A percentile compares a stretch with the other conserved stretches of the same genome.
These are phyloP conservation scores for Serilophus lunatus DNA, from an alignment of 2,113 vertebrate species.

Conservation along the genomic window DNA sequence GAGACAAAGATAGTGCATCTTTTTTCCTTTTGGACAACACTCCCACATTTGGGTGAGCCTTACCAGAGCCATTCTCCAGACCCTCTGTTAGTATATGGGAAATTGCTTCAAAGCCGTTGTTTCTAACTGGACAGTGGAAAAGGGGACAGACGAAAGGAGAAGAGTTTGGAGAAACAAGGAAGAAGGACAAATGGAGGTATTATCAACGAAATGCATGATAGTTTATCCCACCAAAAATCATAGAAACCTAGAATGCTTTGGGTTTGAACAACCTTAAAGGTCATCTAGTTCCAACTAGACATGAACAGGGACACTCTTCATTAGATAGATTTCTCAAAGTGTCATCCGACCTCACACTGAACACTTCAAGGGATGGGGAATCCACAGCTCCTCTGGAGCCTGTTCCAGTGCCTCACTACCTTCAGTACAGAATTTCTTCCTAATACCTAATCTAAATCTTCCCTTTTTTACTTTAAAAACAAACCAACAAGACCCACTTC, in stretches of 20 bases:
- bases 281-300: not conserved
- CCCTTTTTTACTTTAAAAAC: too few species aligned
- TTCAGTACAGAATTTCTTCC: too few species aligned
- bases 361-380: not conserved
- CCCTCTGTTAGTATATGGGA: not conserved
- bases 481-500: too few species aligned
- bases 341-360: not conserved
- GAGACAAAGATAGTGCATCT: rapidly evolving
- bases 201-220: not conserved
- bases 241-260: not conserved
- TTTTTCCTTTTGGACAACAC: not conserved
- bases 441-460: too few species aligned
- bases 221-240: not conserved
- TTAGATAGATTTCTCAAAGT: too few species aligned
- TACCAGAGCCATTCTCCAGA: not conserved
- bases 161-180: not conserved
- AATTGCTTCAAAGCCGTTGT: not conserved
- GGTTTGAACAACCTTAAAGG: not conserved
- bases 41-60: rapidly evolving
- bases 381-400: not conserved
- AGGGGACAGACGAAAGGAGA: not conserved
- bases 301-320: too few species aligned
- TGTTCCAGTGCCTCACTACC: too few species aligned
- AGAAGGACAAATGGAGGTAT: not conserved
- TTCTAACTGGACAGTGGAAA: not conserved